Base-by-base conservation (phyloP, 1,140 invertebrate species). In the Kradibia gibbosae region DNA sequence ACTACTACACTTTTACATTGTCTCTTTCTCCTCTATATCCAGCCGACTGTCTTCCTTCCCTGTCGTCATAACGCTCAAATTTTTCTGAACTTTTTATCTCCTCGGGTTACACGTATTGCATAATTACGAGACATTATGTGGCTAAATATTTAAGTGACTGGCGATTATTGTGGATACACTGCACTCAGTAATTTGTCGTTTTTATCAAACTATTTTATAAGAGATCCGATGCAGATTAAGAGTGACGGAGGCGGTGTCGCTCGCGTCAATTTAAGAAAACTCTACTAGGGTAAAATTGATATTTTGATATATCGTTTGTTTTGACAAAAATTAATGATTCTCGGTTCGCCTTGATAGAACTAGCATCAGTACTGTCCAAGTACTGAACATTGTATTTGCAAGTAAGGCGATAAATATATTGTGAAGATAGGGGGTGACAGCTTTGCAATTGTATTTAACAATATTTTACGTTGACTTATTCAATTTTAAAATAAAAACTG, bases 261-360 rank as follows among this genome's bases (percentile, higher is more conserved):
- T 53, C 22, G 22, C 50, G 13, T 17, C 50, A 53, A 8, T 53
- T 4, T 53, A 3, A 17, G 1, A 7, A 60, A 60, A 39, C 1
- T 0, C 4, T 8, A n/a, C 34, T 39, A 22, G 34, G 22, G 20
- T 67, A 10, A 67, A 67, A 67, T 67, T 67, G 62, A 67, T 39
- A 67, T 22, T 67, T 67, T 67, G 62, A 67, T 67, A 36, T 67
- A 67, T 67, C 62, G 62, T 67, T 67, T 36, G 22, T 67, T 39
- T 67, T 39, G 62, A 67, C 62, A 67, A 67, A 39, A 67, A 67
- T 67, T 67, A 67, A 67, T 67, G 62, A 67, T 8, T n/a, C 62
- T 22, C 34, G 62, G n/a, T 28, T 39, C 20, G n/a, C 34, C 62
- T 39, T 39, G 62, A 67, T 67, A 39, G 62, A 67, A n/a, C 31